These are phyloP conservation scores for Hypercompe scribonia DNA, from an alignment of 2,888 invertebrate genomes.

Conservation along the genomic window DNA sequence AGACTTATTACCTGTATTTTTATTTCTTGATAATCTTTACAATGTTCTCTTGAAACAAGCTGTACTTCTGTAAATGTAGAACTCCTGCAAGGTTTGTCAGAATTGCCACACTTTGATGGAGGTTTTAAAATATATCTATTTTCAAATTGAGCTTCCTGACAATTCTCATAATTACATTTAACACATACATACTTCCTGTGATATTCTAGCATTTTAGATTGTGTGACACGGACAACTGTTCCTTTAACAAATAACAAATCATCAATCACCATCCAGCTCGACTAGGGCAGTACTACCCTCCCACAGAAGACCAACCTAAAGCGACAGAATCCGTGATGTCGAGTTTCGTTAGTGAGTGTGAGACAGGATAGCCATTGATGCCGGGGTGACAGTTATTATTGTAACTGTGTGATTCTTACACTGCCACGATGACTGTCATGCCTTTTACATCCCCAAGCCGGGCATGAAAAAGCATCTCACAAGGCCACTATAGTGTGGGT, in stretches of 20 bases:
- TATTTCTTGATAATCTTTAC: conserved; percentile 94
- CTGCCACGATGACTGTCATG: too few relatives aligned
- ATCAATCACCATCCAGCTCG: not conserved
- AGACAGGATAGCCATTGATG: too few relatives aligned
- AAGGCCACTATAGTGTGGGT: too few relatives aligned
- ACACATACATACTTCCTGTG: conserved; percentile 91
- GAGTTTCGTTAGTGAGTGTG: too few relatives aligned
- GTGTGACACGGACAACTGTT: conserved; percentile 92
- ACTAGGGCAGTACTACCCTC: too few relatives aligned
- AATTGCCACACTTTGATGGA: conserved; percentile 85
- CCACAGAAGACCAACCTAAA: too few relatives aligned
- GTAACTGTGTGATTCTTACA: too few relatives aligned
- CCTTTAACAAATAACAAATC: conserved; percentile 77
- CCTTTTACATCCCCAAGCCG: too few relatives aligned
- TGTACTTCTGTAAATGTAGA: conserved; percentile 85
- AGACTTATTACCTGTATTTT: conserved; percentile 89
- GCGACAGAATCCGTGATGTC: too few relatives aligned
- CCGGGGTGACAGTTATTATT: too few relatives aligned
- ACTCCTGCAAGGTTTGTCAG: conserved; percentile 84
- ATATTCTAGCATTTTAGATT: conserved; percentile 91
- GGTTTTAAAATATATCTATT: conserved; percentile 87
- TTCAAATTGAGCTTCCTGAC: conserved; percentile 90
- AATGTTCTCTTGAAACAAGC: conserved; percentile 87
- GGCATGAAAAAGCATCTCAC: too few relatives aligned
- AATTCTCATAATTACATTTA: conserved; percentile 91